Evolutionary conservation across 1,140 invertebrate species (phyloP).

Genomic region (Diplogasteroides magnus): DNA sequence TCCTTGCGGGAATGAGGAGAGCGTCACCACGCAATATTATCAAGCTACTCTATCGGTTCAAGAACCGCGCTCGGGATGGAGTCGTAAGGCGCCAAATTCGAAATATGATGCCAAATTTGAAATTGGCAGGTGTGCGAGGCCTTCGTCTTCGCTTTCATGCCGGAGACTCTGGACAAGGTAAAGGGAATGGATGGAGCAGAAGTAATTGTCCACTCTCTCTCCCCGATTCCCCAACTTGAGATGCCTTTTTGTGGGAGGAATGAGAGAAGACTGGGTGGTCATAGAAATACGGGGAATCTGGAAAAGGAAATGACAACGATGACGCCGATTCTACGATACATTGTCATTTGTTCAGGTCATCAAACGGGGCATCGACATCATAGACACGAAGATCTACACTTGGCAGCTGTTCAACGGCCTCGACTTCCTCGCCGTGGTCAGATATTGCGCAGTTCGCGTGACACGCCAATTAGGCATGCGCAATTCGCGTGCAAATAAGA

Average conservation of each 20-base stretch:
- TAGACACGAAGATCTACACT: conserved; percentile 45
- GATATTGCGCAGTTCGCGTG: background rate
- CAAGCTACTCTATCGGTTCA: background rate
- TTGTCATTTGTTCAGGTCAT: background rate
- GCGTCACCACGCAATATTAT: background rate
- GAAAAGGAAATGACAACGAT: background rate
- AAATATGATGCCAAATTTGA: background rate
- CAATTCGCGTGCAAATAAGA: no score
- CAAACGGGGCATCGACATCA: background rate
- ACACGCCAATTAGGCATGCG: background rate
- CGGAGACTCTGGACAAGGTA: background rate
- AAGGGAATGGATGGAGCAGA: no score
- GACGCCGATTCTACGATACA: background rate
- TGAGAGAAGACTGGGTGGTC: no score
- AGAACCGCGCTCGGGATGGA: background rate
- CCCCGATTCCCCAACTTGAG: no score
- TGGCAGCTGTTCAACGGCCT: conserved; percentile 47
- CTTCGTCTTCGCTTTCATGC: background rate
- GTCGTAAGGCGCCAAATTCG: background rate
- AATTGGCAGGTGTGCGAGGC: background rate
- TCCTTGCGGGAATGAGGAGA: background rate
- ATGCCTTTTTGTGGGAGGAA: no score
- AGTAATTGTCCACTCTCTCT: no score
- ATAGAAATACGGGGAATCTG: no score
- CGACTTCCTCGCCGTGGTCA: conserved; percentile 27